phyloP scores from a whole-genome alignment of 2,888 invertebrate genomes.

The Azorinus chamasolen region DNA sequence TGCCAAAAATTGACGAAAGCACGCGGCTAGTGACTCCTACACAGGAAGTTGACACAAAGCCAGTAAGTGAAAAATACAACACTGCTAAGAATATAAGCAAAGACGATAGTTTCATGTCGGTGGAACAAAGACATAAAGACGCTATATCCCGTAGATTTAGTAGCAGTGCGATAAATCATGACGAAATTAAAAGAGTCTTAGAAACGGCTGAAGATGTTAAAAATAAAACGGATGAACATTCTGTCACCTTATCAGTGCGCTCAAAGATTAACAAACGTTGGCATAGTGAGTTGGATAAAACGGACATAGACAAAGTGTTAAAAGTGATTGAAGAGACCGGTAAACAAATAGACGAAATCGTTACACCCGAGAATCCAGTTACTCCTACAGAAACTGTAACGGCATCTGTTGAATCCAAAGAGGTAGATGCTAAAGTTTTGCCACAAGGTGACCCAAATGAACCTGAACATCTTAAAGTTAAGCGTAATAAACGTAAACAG shows the following conservation, averaged over 20 bases:
- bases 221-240: constrained; percentile 56
- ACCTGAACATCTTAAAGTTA: constrained; percentile 71
- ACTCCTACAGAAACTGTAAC: constrained; percentile 45
- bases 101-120: constrained; percentile 45
- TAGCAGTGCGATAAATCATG: constrained; percentile 69
- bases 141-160: constrained; percentile 65
- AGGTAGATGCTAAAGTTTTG: constrained; percentile 43
- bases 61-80: constrained; percentile 42
- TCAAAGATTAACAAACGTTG: constrained; percentile 72
- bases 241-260: constrained; percentile 73
- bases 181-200: constrained; percentile 65
- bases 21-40: constrained; percentile 64
- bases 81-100: constrained; percentile 32
- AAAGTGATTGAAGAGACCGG: constrained; percentile 82
- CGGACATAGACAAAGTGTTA: constrained; percentile 81
- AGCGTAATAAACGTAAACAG: constrained; percentile 76
- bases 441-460: constrained; percentile 66
- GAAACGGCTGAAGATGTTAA: constrained; percentile 58
- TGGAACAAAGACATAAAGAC: constrained; percentile 54
- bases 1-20: constrained; percentile 78
- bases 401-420: constrained; percentile 24
- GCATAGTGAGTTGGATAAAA: constrained; percentile 73
- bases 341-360: constrained; percentile 73
- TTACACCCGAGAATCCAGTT: constrained; percentile 10
- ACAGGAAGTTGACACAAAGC: constrained; percentile 36